These are phyloP conservation scores for Aproaerema taeniolella DNA, from an alignment of 2,888 invertebrate genomes.

Conservation along the genomic window DNA sequence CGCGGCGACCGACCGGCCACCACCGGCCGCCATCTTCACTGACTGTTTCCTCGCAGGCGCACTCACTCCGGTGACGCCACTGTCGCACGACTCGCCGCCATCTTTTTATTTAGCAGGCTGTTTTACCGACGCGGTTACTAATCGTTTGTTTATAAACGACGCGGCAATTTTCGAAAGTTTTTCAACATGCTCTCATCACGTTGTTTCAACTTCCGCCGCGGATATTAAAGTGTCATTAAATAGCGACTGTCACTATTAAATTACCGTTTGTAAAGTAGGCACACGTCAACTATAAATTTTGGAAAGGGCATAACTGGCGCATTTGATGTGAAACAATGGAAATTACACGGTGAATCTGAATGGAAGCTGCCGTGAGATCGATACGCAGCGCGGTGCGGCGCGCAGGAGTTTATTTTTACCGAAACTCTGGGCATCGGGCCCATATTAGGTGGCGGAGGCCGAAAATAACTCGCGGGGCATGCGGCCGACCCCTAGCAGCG, in stretches of 20 bases:
- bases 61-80: slow-evolving; percentile 54
- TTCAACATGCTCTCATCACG: no score
- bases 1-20: slow-evolving; percentile 68
- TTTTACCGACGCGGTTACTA: slow-evolving; percentile 49
- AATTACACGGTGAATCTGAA: slow-evolving; percentile 9
- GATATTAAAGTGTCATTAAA: no score
- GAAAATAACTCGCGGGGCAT: slow-evolving; percentile 51
- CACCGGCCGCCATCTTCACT: slow-evolving; percentile 80
- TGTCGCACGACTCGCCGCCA: slow-evolving; percentile 49
- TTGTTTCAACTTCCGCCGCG: no score
- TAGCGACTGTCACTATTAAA: no score
- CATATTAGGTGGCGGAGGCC: slow-evolving; percentile 68
- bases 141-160: slow-evolving; percentile 28
- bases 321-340: slow-evolving; percentile 2
- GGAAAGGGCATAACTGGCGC: no score
- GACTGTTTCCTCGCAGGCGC: slow-evolving; percentile 43
- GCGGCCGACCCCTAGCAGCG: slow-evolving; percentile 44
- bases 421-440: slow-evolving; percentile 63
- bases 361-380: slow-evolving; percentile 23
- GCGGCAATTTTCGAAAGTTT: slow-evolving; percentile 42
- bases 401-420: slow-evolving; percentile 59
- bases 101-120: slow-evolving; percentile 54
- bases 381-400: slow-evolving; percentile 33
- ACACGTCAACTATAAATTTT: no score
- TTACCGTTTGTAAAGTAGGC: no score